Base-by-base conservation (phyloP, 2,113 vertebrate species). In the Phaetusa simplex region DNA sequence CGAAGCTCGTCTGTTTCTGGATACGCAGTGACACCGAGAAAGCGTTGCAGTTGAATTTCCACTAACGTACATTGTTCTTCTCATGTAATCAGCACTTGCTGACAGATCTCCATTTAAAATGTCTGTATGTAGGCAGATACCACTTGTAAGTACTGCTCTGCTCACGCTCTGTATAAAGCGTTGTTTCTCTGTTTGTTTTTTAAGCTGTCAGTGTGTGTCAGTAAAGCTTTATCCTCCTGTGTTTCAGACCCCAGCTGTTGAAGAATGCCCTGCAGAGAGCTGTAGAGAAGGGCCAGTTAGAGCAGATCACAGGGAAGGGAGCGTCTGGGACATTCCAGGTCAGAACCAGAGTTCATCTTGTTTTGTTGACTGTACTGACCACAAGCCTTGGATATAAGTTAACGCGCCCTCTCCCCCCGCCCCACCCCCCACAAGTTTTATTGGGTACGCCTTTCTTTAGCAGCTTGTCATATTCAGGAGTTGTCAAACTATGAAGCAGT, bases 311-410 rank as follows among this genome's bases (percentile, higher is more conserved):
- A 62, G 99, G 99, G 56, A 99, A 99, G 96, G 99, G 99, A 97
- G 99, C 99, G 1, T 99, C 98, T 29, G 99, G 99, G 64, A 99
- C 99, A 29, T 99, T 99, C 97, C 99, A 99, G 99, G 99, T 99
- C 94, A 97, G 98, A 78, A 52, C 91, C 50, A 59, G 92, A 94
- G 59, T 94, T 95, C 66, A 11, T 81, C 70, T 86, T 65, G 8
- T 47, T 72, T 42, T 45, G 27, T 84, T 70, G 56, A 42, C 55
- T 64, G 15, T 30, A 19, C 53, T 42, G n/a, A 49, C 77, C 62
- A 4, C 67, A 21, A 91, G 17, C 88, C n/a, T 72, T 27, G 74
- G 62, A 30, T 65, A 42, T 38, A 42, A 71, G 50, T 71, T 45
- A 42, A 80, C 7, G 3, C 0, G 0, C 30, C 65, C 70, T 59